Evolutionary conservation across 2,113 vertebrate genomes (phyloP).

Genomic region (Oophaga pumilio): DNA sequence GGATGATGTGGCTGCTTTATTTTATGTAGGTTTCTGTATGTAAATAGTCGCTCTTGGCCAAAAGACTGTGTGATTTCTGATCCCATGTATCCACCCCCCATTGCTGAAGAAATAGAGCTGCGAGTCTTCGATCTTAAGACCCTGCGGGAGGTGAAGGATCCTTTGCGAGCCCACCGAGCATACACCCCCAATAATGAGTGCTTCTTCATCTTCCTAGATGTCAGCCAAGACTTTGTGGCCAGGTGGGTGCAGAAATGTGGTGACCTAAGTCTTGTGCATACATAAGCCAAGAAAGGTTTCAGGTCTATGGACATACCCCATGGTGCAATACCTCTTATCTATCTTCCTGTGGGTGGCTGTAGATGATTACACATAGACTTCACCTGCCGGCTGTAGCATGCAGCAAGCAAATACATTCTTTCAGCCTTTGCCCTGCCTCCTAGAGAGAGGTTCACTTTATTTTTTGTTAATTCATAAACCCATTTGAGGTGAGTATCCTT

Average conservation of each 20-base stretch:
- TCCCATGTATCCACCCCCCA: slow-evolving; percentile 93
- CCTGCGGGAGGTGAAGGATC: slow-evolving; percentile 87
- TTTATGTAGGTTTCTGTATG: slow-evolving; percentile 86
- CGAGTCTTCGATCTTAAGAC: slow-evolving; percentile 94
- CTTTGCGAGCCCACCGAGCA: slow-evolving; percentile 87
- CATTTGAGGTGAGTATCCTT: too few species aligned
- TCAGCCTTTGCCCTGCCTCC: too few species aligned
- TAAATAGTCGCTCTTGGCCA: slow-evolving; percentile 96
- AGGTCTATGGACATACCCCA: too few species aligned
- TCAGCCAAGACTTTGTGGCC: slow-evolving; percentile 95
- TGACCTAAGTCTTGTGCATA: neutral
- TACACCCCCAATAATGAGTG: slow-evolving; percentile 94
- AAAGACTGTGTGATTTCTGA: slow-evolving; percentile 85
- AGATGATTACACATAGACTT: too few species aligned
- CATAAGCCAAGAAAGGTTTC: too few species aligned
- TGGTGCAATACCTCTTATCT: too few species aligned
- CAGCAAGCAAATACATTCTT: too few species aligned
- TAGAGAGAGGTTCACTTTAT: too few species aligned
- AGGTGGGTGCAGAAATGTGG: slow-evolving; percentile 72
- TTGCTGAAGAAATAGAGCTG: slow-evolving; percentile 93
- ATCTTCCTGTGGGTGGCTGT: too few species aligned
- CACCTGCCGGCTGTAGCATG: too few species aligned
- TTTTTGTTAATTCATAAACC: too few species aligned
- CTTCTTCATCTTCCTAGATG: slow-evolving; percentile 96
- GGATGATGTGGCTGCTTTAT: neutral